Base-by-base conservation (phyloP, 2,888 invertebrate genomes). In the Oscheius onirici region DNA sequence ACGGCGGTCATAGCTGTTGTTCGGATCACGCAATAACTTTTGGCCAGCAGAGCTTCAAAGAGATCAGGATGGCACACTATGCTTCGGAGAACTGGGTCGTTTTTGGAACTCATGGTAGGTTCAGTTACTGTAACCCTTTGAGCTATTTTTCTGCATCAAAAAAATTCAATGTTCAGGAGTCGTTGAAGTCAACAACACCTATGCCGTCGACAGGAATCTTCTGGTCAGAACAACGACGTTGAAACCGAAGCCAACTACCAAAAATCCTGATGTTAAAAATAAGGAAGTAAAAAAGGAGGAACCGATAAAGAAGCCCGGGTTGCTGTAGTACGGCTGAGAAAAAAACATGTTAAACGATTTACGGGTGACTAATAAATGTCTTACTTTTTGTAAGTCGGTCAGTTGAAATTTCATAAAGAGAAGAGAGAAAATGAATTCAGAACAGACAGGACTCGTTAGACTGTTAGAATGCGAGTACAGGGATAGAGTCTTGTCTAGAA, bases 11-110 rank as follows among this genome's bases (percentile, higher is more conserved):
- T 17, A 24, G n/a, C 17, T 72, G 72, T 15, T 72, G 72, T 13
- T 68, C 67, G 10, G 72, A 72, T 44, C 72, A 72, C 40, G 66
- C 72, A 3, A n/a, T 72, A 24, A 46, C 72, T 15, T 72, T 72
- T 20, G 72, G 72, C n/a, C 67, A 66, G 20, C 54, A 46, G 10
- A 58, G 46, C 10, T 40, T 41, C 43, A 72, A 72, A 26, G 67
- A 72, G 41, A 22, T 67, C 11, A 28, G 58, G n/a, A 58, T 72
- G 66, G 68, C 68, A 11, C 54, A 72, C 52, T 72, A 54, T 26
- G 60, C 72, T n/a, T 34, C 68, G 28, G 43, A 57, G 15, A 60
- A 10, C n/a, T 55, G 71, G 57, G 20, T 8, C n/a, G 72, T 72
- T n/a, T 72, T 72, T 40, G 66, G 72, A 34, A 55, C 55, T n/a